These are phyloP conservation scores for Danio choprae DNA, from an alignment of 2,797 vertebrate species.

Conservation along the genomic window DNA sequence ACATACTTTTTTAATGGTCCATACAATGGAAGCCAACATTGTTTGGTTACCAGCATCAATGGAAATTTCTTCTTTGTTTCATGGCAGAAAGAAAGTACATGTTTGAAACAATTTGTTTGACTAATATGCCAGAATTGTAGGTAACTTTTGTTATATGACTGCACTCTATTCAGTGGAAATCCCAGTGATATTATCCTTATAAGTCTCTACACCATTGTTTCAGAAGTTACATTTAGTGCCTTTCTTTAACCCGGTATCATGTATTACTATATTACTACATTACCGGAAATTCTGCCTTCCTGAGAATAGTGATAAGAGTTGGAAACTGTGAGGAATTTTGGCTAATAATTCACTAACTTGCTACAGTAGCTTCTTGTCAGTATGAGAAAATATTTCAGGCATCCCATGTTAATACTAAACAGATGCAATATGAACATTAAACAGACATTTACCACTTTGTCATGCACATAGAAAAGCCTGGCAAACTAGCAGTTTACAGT, in stretches of 20 bases:
- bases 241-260: neutral
- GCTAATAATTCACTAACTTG: neutral
- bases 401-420: neutral
- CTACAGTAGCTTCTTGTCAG: neutral
- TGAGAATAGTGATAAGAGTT: neutral
- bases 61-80: no score
- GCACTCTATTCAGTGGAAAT: neutral
- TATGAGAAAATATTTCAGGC: slow-evolving; percentile 8
- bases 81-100: no score
- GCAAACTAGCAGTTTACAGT: neutral
- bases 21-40: no score
- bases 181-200: neutral
- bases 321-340: neutral
- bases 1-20: no score
- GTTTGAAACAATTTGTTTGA: no score
- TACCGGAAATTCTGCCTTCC: neutral
- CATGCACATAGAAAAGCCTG: neutral
- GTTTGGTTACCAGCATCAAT: no score
- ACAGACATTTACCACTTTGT: neutral
- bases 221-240: neutral
- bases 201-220: neutral
- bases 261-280: neutral
- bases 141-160: neutral
- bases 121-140: no score
- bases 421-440: slow-evolving; percentile 16